These are phyloP conservation scores for honey bee (Apis mellifera) DNA, from an alignment of 1,140 invertebrate species.

Conservation along the genomic window Amel_HAv3.1 CM009934.2:9957501-9958000, in stretches of 20 bases:
- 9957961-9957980: constrained; percentile 14
- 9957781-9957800: constrained; percentile 35
- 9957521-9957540: background rate
- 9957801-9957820: constrained; percentile 18
- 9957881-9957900: constrained; percentile 27
- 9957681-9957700: constrained; percentile 39
- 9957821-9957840: constrained; percentile 25
- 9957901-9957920: constrained; percentile 43
- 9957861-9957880: constrained; percentile 38
- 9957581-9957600: background rate
- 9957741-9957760: constrained; percentile 21
- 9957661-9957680: constrained; percentile 48
- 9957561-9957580: constrained; percentile 40
- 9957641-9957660: constrained; percentile 51
- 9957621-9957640: too few species aligned
- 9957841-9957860: constrained; percentile 53
- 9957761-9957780: constrained; percentile 1
- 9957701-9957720: background rate
- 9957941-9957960: background rate
- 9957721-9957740: constrained; percentile 14
- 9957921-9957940: constrained; percentile 22
- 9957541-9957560: constrained; percentile 39
- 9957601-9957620: too few species aligned
- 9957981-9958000: background rate
- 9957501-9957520: background rate